These are phyloP conservation scores for Drosophila navojoa DNA, from an alignment of 1,140 invertebrate species.

Conservation along the genomic window DNA sequence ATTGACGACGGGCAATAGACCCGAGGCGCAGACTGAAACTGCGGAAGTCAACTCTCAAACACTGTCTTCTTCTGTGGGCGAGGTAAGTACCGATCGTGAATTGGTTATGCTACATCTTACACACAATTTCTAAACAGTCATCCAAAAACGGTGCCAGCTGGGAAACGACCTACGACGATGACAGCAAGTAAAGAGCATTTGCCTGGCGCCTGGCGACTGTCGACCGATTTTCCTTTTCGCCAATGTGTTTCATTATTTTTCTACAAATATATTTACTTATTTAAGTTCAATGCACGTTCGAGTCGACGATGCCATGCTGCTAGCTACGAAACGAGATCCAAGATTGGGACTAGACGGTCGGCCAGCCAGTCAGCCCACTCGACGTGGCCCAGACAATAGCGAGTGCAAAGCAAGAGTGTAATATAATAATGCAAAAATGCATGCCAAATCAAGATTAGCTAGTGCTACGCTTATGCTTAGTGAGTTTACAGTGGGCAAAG, in stretches of 20 bases:
- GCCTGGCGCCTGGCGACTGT: neutral
- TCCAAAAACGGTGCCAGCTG: conserved; percentile 40
- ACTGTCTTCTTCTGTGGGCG: neutral
- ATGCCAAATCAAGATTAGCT: conserved; percentile 43
- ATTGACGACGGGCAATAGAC: neutral
- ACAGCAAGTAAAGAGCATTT: conserved; percentile 19
- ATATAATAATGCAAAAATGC: conserved; percentile 29
- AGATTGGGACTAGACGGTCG: conserved; percentile 3
- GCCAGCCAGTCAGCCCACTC: conserved; percentile 1
- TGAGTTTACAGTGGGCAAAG: too few relatives aligned
- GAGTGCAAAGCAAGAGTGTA: conserved; percentile 27
- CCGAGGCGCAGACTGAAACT: neutral
- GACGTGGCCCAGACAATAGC: conserved; percentile 7
- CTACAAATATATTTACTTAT: conserved; percentile 39
- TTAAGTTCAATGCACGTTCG: conserved; percentile 37
- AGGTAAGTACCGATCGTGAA: conserved; percentile 1
- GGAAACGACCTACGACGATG: conserved; percentile 56
- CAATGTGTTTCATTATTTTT: conserved; percentile 5
- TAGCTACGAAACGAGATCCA: neutral
- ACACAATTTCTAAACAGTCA: neutral
- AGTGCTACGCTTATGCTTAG: conserved; percentile 16
- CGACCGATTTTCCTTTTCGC: neutral
- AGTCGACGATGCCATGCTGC: neutral
- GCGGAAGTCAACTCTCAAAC: neutral
- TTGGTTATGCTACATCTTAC: neutral